phyloP scores from a whole-genome alignment of 2,797 vertebrate genomes.

The Takifugu ocellatus region DNA sequence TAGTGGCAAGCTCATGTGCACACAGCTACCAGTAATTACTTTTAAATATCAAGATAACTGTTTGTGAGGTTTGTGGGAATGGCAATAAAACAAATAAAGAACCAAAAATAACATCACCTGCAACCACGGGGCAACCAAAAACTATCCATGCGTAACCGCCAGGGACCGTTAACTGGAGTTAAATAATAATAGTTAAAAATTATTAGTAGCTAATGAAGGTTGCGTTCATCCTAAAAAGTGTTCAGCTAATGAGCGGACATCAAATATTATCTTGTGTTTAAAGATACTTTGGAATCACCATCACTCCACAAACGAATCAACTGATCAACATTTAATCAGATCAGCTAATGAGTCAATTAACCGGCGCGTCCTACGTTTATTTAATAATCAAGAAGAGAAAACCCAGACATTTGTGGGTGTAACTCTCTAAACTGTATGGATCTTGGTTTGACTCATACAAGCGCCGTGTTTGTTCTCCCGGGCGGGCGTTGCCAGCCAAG shows the following conservation, averaged over 20 bases:
- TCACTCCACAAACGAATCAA: neutral
- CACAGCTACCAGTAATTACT: too few species aligned
- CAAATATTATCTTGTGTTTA: too few species aligned
- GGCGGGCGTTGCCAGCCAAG: constrained; percentile 67
- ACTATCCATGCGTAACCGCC: too few species aligned
- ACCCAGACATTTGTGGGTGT: too few species aligned
- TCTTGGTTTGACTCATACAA: neutral
- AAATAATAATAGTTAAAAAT: too few species aligned
- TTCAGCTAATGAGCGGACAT: neutral
- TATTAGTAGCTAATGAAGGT: constrained; percentile 17
- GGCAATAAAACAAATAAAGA: neutral
- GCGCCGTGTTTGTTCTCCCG: constrained; percentile 24
- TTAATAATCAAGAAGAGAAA: neutral
- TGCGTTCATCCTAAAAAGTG: constrained; percentile 20
- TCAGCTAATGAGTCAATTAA: constrained; percentile 43
- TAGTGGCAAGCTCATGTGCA: too few species aligned
- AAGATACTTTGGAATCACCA: neutral
- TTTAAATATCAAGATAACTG: too few species aligned
- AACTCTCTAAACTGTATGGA: too few species aligned
- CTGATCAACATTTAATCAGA: constrained; percentile 25
- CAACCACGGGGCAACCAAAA: too few species aligned
- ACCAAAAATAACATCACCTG: too few species aligned
- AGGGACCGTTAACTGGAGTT: too few species aligned
- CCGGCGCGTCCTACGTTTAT: neutral
- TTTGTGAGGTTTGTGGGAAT: neutral